A percentile compares a stretch with the other conserved stretches of the same genome.
phyloP scores from a whole-genome alignment of 92 coral and sea anemone genomes.

The Muricea muricata region DNA sequence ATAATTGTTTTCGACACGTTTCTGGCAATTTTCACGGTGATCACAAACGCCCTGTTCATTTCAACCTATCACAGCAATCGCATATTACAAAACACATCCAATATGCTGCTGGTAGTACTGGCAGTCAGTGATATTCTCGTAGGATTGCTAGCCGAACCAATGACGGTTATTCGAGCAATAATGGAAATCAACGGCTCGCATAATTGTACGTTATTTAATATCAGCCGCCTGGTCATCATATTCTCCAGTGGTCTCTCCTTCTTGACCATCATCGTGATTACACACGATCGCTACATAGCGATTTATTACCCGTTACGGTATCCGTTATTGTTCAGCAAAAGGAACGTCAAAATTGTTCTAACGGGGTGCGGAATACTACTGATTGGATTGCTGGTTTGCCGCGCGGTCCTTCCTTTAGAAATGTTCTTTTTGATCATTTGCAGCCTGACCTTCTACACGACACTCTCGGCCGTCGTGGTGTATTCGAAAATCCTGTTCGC shows the following conservation, averaged over 20 bases:
- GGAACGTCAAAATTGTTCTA: constrained; percentile 6
- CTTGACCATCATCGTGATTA: constrained; percentile 21
- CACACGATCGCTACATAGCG: constrained; percentile 33
- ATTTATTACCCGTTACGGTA: constrained; percentile 36
- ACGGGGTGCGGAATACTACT: constrained; percentile 6
- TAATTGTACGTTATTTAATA: background rate
- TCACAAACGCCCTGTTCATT: constrained; percentile 30
- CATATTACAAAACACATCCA: constrained; percentile 30
- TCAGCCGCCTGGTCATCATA: constrained; percentile 31
- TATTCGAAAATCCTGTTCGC: constrained; percentile 11
- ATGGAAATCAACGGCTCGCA: constrained; percentile 19
- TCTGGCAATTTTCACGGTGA: constrained; percentile 17
- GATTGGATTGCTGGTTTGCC: background rate
- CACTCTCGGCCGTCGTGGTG: constrained; percentile 29
- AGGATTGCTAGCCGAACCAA: constrained; percentile 8
- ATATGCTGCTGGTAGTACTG: constrained; percentile 28
- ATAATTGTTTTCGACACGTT: background rate
- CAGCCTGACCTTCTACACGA: constrained; percentile 15
- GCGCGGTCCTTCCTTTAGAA: background rate
- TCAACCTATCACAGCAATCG: constrained; percentile 9
- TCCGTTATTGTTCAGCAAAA: constrained; percentile 7
- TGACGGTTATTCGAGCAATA: constrained; percentile 15
- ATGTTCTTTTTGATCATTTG: constrained; percentile 32
- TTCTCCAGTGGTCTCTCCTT: constrained; percentile 42
- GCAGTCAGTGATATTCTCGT: constrained; percentile 36